Percentiles rank a stretch among this genome's conserved stretches.
Conservation (phyloP, 2,797 vertebrate genomes). For the Cryptoblepharus egeriae region DNA sequence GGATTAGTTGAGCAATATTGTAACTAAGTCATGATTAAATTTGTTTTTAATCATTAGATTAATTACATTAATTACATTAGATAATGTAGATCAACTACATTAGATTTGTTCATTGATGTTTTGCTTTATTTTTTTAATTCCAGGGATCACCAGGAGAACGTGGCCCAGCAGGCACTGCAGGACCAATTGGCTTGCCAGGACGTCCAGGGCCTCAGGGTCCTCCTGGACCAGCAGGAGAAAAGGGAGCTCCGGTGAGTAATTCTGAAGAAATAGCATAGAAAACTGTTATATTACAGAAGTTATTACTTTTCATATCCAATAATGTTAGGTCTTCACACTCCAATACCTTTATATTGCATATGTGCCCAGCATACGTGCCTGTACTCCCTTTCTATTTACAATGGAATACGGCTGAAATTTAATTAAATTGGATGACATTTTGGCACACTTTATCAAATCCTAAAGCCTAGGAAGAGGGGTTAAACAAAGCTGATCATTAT, state of each 20-base stretch:
- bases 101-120: not conserved
- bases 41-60: too few relatives aligned
- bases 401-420: slow-evolving; percentile 48
- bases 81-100: too few relatives aligned
- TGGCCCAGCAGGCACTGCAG: slow-evolving; percentile 89
- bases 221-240: slow-evolving; percentile 95
- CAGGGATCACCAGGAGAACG: slow-evolving; percentile 97
- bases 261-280: not conserved
- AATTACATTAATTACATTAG: too few relatives aligned
- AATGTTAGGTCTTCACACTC: slow-evolving; percentile 42
- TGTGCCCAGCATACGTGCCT: slow-evolving; percentile 37
- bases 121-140: not conserved
- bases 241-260: slow-evolving; percentile 92
- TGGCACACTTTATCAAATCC: slow-evolving; percentile 46
- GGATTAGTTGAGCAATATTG: not conserved
- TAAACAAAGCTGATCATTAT: slow-evolving; percentile 40
- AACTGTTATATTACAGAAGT: not conserved
- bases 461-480: slow-evolving; percentile 25
- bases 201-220: slow-evolving; percentile 95
- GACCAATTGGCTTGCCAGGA: slow-evolving; percentile 94
- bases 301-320: slow-evolving; percentile 36
- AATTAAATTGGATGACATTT: slow-evolving; percentile 51
- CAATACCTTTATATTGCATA: slow-evolving; percentile 18
- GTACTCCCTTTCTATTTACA: slow-evolving; percentile 41
- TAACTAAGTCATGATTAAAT: too few relatives aligned